Evolutionary conservation across 2,113 vertebrate genomes (phyloP).

Genomic region (Ciconia stormi): DNA sequence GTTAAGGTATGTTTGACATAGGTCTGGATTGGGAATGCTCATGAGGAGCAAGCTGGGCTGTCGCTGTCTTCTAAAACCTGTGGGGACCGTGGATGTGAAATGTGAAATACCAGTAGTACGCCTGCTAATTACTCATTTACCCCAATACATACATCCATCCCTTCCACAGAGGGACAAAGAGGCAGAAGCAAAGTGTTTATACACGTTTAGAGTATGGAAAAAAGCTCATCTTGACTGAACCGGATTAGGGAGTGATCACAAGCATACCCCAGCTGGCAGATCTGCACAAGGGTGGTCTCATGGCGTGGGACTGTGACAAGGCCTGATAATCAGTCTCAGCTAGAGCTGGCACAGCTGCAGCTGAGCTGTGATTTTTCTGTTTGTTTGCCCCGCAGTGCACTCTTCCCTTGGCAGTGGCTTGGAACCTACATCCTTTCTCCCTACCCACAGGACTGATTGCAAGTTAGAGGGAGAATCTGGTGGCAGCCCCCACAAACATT

Average conservation of each 20-base stretch:
- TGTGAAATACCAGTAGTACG: neutral
- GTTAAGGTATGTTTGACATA: neutral
- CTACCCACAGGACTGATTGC: neutral
- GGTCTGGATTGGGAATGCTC: neutral
- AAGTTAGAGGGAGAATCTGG: neutral
- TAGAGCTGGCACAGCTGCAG: neutral
- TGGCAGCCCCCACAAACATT: constrained; percentile 20
- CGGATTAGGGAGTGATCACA: neutral
- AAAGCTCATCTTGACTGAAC: neutral
- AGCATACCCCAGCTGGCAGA: neutral
- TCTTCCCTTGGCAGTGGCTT: neutral
- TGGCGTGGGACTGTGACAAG: neutral
- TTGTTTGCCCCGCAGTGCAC: neutral
- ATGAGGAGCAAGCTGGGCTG: neutral
- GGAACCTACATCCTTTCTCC: neutral
- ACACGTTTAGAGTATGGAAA: neutral
- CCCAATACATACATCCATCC: neutral
- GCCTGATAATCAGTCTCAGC: neutral
- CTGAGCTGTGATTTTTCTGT: neutral
- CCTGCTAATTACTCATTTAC: neutral
- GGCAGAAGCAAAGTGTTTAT: neutral
- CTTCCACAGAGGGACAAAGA: neutral
- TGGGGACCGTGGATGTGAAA: neutral
- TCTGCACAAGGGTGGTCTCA: neutral
- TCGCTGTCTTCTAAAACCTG: neutral